These are phyloP conservation scores for Lacerta bilineata DNA, from an alignment of 2,797 vertebrate genomes.

Conservation along the genomic window DNA sequence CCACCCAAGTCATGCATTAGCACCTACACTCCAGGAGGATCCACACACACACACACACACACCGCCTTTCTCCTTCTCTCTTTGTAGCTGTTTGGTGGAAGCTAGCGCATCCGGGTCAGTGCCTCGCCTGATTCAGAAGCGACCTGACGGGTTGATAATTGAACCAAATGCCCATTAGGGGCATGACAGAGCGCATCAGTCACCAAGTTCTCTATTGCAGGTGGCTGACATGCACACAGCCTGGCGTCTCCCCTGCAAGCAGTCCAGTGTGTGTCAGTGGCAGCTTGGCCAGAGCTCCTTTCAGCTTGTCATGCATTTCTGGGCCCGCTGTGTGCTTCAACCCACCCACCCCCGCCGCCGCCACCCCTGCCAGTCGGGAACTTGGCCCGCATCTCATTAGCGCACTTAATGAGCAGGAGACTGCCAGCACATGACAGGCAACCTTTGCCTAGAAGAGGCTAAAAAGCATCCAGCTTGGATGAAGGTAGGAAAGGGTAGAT, in stretches of 20 bases:
- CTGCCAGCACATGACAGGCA: neutral
- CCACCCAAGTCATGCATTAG: too few relatives aligned
- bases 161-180: conserved; percentile 64
- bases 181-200: conserved; percentile 38
- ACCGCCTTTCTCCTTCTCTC: too few relatives aligned
- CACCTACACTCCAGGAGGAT: conserved; percentile 1
- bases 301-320: neutral
- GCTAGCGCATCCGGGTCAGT: conserved; percentile 54
- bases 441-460: conserved; percentile 1
- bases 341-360: too few relatives aligned
- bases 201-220: conserved; percentile 19
- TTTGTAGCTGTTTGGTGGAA: conserved; percentile 12
- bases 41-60: neutral
- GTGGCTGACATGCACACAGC: conserved; percentile 50
- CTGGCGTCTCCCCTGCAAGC: neutral
- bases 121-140: conserved; percentile 50
- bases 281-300: neutral
- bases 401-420: conserved; percentile 37
- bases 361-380: neutral
- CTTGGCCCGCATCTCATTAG: conserved; percentile 40
- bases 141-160: conserved; percentile 65
- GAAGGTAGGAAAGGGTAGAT: neutral
- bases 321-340: neutral
- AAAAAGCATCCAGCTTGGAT: neutral
- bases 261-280: neutral